Base-by-base conservation (phyloP, 1,140 invertebrate genomes). In the Drosophila virilis region DNA sequence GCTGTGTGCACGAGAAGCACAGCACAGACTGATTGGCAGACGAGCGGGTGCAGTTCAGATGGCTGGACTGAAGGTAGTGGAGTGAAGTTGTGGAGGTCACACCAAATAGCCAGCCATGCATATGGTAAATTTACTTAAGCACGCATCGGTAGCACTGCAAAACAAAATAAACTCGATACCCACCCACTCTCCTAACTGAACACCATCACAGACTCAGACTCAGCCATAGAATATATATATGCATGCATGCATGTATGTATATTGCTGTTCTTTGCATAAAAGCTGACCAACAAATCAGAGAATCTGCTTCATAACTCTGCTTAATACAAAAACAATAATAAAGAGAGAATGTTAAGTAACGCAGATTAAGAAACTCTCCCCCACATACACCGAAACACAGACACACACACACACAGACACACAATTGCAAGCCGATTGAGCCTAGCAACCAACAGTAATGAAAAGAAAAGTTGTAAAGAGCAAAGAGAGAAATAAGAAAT, bases 401-500 rank as follows among this genome's bases (percentile, higher is more conserved):
- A n/a, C n/a, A n/a, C n/a, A n/a, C 22, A 17, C 17, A 17, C 48
- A 52, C 62, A 42, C 43, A 60, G 40, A 55, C 62, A 66, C 43
- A 73, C 69, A 75, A 60, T 77, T 67, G 74, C 35, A 62, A 77
- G 35, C 50, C 66, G 61, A 58, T 83, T 52, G 69, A 85, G 82
- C 82, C 75, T 85, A 81, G 82, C 82, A 85, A 85, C 82, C 51
- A 15, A 12, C 77, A 75, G 71, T 80, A 80, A 80, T 80, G 78
- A 74, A 81, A 77, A 84, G 76, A 73, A 78, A 72, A 83, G 80
- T 80, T 80, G 80, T 74, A 62, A 73, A 83, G 68, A 70, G 59
- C 45, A 66, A 59, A 42, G 67, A 59, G 38, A 13, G 22, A 40
- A 9, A 45, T 17, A 65, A 62, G 54, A 78, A 77, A 80, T 74